Evolutionary conservation across 2,888 invertebrate genomes (phyloP).

Genomic region (Craniophora ligustri): DNA sequence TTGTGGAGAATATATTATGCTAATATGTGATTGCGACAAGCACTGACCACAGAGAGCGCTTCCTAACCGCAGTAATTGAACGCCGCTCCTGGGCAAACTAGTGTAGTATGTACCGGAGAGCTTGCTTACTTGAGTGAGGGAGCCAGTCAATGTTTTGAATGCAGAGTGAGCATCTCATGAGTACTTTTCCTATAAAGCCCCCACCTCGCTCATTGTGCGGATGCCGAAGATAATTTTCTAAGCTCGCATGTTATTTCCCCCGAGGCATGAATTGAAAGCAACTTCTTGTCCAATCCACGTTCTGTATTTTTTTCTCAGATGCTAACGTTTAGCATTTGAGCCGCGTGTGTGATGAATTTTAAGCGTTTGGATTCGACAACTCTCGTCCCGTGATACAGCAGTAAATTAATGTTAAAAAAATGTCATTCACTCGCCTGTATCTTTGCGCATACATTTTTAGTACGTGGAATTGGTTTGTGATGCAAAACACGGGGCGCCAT

Average conservation of each 20-base stretch:
- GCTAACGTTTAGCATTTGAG: constrained; percentile 23
- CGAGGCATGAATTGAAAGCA: constrained; percentile 60
- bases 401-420: constrained; percentile 26
- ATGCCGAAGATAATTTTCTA: constrained; percentile 58
- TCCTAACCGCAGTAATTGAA: constrained; percentile 17
- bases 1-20: constrained; percentile 5
- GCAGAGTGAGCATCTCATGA: constrained; percentile 22
- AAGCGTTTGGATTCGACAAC: constrained; percentile 17
- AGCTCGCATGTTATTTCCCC: constrained; percentile 65
- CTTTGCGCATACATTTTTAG: constrained; percentile 1
- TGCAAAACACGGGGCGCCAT: neutral
- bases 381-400: constrained; percentile 16
- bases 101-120: neutral
- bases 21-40: constrained; percentile 21
- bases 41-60: constrained; percentile 22
- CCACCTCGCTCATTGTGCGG: constrained; percentile 34
- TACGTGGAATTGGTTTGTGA: constrained; percentile 1
- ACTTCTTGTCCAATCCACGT: constrained; percentile 37
- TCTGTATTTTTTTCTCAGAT: constrained; percentile 20
- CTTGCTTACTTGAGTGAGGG: neutral
- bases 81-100: neutral
- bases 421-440: neutral
- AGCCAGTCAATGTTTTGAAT: constrained; percentile 18
- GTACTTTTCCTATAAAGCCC: constrained; percentile 44
- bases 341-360: constrained; percentile 15